Base-by-base conservation (phyloP, 1,140 invertebrate species). In the Drosophila sp. region DNA sequence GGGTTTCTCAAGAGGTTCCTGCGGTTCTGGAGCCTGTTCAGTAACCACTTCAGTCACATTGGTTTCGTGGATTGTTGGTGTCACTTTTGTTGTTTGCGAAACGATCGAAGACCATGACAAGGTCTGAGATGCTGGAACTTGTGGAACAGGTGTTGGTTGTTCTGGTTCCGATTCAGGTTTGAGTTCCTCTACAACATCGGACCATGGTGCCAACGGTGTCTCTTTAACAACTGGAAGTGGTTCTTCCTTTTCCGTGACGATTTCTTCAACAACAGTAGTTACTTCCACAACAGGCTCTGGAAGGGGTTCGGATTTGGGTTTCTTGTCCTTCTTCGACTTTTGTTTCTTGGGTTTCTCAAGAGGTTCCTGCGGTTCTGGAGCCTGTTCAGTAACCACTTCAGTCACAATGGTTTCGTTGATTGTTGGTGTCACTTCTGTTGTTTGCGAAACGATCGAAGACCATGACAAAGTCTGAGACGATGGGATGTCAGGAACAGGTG, bases 341-440 rank as follows among this genome's bases (percentile, higher is more conserved):
- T 81, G 63, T 10, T 81, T 75, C 6, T 63, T 79, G 0, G 66
- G 30, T 4, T 77, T 80, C n/a, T 80, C 77, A n/a, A 29, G 11
- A 2, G 63, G 63, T 17, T 70, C 57, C 0, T 55, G 1, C 0
- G 41, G 23, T 44, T 67, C 38, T 17, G 25, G 1, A 44, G 50
- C 23, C 27, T 4, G 41, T 47, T 68, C 56, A 29, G 27, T 65
- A 11, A 40, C 33, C 17, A 47, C 44, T 8, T 47, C 44, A 25
- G 44, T 47, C 2, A 47, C 44, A 47, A 8, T 7, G 17, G 44
- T 25, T 7, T 25, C 17, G 0, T 25, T 4, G 5, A 25, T 8
- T 5, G 23, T 2, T 25, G 44, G 44, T 7, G 23, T 47, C 44
- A 25, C 44, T 7, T 47, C 44, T 23, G 44, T 47, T 25, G 44